Percentiles rank a stretch among this genome's conserved stretches.
phyloP scores from a whole-genome alignment of 1,140 invertebrate genomes.

The Aphelenchoides besseyi region DNA sequence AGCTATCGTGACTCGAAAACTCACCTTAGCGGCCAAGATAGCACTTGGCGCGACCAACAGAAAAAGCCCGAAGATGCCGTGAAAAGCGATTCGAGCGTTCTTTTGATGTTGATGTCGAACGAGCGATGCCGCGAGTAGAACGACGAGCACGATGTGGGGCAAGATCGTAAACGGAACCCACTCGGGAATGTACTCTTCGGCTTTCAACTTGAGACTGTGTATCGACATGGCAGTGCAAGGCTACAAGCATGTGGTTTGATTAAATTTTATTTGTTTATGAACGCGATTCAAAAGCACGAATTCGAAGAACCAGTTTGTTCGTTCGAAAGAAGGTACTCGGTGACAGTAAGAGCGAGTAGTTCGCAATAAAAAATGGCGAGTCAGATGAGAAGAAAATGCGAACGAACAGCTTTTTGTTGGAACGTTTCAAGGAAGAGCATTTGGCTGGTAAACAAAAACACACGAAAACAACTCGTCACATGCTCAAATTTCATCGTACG shows the following conservation, averaged over 20 bases:
- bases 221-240: neutral
- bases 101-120: neutral
- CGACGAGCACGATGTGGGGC: conserved; percentile 5
- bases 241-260: neutral
- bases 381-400: no score
- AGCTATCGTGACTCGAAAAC: neutral
- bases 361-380: no score
- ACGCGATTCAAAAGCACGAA: neutral
- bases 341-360: no score
- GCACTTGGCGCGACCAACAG: neutral
- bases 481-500: no score
- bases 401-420: no score
- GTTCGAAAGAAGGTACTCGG: neutral
- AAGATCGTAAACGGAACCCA: neutral
- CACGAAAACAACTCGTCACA: no score
- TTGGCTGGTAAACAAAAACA: no score
- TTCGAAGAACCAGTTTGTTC: neutral
- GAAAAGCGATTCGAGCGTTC: neutral
- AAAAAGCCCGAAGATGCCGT: neutral
- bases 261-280: neutral
- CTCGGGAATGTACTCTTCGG: conserved; percentile 1
- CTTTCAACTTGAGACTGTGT: neutral
- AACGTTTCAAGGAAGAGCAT: no score
- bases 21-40: neutral
- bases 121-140: neutral